These are phyloP conservation scores for Ctenoplectra terminalis DNA, from an alignment of 1,140 invertebrate species.

Conservation along the genomic window DNA sequence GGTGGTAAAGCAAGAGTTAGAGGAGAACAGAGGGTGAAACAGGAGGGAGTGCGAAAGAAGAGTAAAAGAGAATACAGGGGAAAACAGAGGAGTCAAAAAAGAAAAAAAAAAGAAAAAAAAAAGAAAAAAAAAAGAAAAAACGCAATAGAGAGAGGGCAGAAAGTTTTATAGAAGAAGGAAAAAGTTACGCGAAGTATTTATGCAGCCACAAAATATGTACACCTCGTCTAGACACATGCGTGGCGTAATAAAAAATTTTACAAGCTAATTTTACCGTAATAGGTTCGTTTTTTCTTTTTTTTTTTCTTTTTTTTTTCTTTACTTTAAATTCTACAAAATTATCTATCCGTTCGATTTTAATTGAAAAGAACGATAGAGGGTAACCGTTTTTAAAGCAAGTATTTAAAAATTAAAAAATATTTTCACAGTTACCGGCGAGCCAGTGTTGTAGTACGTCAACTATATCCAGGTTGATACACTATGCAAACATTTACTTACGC, in stretches of 20 bases:
- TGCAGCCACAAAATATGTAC: not conserved
- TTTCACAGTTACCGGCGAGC: not conserved
- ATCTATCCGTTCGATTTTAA: not conserved
- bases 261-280: not conserved
- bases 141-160: not conserved
- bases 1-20: not conserved
- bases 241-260: not conserved
- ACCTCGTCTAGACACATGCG: not conserved
- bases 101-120: not conserved
- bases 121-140: not conserved
- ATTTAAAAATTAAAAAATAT: no score
- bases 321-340: not conserved
- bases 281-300: not conserved
- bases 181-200: constrained; percentile 52
- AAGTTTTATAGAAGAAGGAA: constrained; percentile 42
- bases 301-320: not conserved
- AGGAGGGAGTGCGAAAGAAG: not conserved
- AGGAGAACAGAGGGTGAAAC: not conserved
- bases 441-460: not conserved
- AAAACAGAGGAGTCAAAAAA: constrained; percentile 12
- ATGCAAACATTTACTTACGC: constrained; percentile 50
- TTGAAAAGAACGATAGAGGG: no score
- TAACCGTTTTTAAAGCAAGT: no score
- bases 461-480: constrained; percentile 41
- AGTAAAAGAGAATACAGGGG: constrained; percentile 7